Base-by-base conservation (phyloP, 2,113 vertebrate species). In the Monopterus albus region DNA sequence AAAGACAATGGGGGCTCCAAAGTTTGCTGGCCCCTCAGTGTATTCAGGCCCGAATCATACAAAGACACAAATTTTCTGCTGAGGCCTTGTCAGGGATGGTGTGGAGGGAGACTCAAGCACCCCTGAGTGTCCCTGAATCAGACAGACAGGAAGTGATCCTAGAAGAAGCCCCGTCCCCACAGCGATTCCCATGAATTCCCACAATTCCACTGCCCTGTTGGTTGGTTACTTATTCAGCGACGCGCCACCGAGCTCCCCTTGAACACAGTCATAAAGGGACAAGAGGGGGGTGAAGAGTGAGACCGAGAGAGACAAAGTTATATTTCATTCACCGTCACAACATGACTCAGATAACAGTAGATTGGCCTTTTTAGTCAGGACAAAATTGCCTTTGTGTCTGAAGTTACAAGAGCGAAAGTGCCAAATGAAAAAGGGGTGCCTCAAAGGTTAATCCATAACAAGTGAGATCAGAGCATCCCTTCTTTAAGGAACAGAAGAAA, bases 181-280 rank as follows among this genome's bases (percentile, higher is more conserved):
- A 61, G 92, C 47, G 88, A 91, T 93, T 94, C 92, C 89, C 91
- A 92, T 81, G 86, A 85, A 89, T 88, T 92, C 91, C 86, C 89
- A 89, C 88, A 88, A 91, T 90, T 89, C 90, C 87, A 75, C 60
- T 67, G 76, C 77, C 74, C 81, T 88, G 90, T 90, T 90, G 89
- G 88, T 82, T 89, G 89, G 92, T 92, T 92, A 89, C 87, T 60
- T 70, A 91, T 93, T 93, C 90, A 91, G 74, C 67, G 62, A 83
- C 71, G 86, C 58, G 81, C 79, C 79, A 75, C 79, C 76, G 60
- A 56, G 73, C 82, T 78, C 87, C 78, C 77, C 81, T 75, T 70
- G 72, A 84, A 83, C 65, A 53, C 66, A 29, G 75, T 39, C 75
- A 83, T 82, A 87, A 85, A 85, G 79, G 59, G 66, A 58, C 49